Evolutionary conservation across 2,113 vertebrate species (phyloP).

Genomic region (Dicerorhinus sumatrensis): DNA sequence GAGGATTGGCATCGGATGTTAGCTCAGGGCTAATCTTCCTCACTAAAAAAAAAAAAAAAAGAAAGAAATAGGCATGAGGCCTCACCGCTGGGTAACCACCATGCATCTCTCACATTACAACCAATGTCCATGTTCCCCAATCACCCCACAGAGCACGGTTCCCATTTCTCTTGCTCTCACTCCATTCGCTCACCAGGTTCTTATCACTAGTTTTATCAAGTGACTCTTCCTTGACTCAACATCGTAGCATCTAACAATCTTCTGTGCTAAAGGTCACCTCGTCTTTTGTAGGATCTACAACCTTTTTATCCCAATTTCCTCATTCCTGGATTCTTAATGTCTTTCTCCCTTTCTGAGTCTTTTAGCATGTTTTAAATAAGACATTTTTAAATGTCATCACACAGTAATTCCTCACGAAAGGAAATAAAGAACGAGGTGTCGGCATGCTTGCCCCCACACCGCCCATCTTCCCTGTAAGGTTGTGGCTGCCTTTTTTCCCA

Average conservation of each 20-base stretch:
- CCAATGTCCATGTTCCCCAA: rapidly evolving
- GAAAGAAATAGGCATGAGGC: not conserved
- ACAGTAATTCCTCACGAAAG: not conserved
- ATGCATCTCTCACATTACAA: rapidly evolving
- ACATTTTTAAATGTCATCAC: slow-evolving; percentile 39
- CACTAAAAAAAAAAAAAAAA: too few species aligned
- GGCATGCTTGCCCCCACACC: not conserved
- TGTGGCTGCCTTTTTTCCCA: not conserved
- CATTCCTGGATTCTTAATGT: not conserved
- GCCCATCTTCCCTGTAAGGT: not conserved
- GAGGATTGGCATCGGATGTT: too few species aligned
- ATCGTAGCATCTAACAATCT: not conserved
- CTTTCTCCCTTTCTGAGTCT: not conserved
- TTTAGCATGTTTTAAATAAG: not conserved
- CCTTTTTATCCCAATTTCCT: not conserved
- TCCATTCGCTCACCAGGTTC: rapidly evolving
- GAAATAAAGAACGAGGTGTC: not conserved
- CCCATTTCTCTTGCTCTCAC: not conserved
- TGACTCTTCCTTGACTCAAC: not conserved
- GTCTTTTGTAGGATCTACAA: not conserved
- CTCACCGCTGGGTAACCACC: not conserved
- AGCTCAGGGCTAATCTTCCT: too few species aligned
- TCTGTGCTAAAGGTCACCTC: not conserved
- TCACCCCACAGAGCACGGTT: rapidly evolving
- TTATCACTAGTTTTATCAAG: not conserved